A percentile compares a stretch with the other conserved stretches of the same genome.
Conservation (phyloP, 37 sponge, comb jelly and placozoan genomes). For the Halichondria panicea region DNA sequence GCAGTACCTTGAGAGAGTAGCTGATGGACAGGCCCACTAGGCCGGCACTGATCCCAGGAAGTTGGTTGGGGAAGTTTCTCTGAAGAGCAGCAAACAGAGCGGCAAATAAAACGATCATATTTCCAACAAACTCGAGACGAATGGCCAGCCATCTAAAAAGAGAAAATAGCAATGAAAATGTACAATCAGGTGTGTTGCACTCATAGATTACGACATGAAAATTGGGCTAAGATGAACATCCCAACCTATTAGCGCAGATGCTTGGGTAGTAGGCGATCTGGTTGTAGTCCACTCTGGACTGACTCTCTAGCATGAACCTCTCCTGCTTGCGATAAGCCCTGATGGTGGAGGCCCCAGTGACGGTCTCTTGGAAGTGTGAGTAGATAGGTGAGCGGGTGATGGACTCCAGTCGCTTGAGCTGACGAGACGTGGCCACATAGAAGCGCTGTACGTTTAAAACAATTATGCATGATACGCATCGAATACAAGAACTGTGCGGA, state of each 20-base stretch:
- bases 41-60: conserved; percentile 45
- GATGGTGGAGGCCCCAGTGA: conserved; percentile 81
- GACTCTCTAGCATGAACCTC: conserved; percentile 74
- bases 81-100: conserved; percentile 88
- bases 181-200: conserved; percentile 78
- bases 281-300: conserved; percentile 83
- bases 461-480: not conserved
- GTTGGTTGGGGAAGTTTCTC: conserved; percentile 15
- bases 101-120: conserved; percentile 82
- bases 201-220: conserved; percentile 79
- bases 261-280: conserved; percentile 87
- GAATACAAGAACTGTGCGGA: not conserved
- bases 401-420: conserved; percentile 92
- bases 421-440: conserved; percentile 92
- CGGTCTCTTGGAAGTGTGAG: conserved; percentile 92
- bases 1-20: conserved; percentile 83
- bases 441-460: conserved; percentile 53
- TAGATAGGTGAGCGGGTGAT: conserved; percentile 93
- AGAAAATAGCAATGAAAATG: conserved; percentile 44
- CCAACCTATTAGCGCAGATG: conserved; percentile 78
- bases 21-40: conserved; percentile 83
- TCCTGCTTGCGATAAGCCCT: conserved; percentile 76
- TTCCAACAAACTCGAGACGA: conserved; percentile 88
- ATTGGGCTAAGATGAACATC: not conserved
- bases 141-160: conserved; percentile 86